Conservation (phyloP, 2,113 vertebrate species). For the Rousettus leschenaultii region DNA sequence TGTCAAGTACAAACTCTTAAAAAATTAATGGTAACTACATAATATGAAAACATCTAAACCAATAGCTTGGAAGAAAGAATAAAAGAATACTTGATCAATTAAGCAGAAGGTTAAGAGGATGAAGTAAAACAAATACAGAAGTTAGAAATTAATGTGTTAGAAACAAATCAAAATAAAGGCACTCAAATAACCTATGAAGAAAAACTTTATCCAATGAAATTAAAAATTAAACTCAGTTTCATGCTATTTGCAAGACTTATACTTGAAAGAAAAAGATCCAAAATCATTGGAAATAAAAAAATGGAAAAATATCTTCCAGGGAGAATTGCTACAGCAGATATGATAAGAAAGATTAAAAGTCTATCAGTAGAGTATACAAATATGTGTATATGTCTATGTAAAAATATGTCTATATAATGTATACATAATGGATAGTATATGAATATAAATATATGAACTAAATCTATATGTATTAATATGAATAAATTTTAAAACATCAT, state of each 20-base stretch:
- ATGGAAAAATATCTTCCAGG: not conserved
- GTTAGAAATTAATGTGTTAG: not conserved
- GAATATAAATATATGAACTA: not conserved
- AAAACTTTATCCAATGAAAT: not conserved
- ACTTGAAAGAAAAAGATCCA: not conserved
- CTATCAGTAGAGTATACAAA: not conserved
- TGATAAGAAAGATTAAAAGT: not conserved
- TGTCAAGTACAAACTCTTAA: not conserved
- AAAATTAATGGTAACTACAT: not conserved
- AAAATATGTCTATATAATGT: not conserved
- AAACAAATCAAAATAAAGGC: not conserved
- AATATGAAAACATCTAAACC: not conserved
- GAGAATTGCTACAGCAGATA: not conserved
- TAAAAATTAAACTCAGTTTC: not conserved
- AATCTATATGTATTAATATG: not conserved
- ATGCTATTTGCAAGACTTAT: not conserved
- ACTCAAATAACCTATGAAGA: not conserved
- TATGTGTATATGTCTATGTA: not conserved
- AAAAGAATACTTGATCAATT: not conserved
- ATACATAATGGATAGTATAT: not conserved
- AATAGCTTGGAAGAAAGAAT: not conserved
- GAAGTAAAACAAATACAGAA: not conserved
- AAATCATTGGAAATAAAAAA: not conserved
- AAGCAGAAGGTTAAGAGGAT: not conserved
- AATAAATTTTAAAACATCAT: not conserved